Evolutionary conservation across 2,888 invertebrate species (phyloP), one percentile per base, ranked within the genome.

Genomic region (Meliscaeva auricollis): DNA sequence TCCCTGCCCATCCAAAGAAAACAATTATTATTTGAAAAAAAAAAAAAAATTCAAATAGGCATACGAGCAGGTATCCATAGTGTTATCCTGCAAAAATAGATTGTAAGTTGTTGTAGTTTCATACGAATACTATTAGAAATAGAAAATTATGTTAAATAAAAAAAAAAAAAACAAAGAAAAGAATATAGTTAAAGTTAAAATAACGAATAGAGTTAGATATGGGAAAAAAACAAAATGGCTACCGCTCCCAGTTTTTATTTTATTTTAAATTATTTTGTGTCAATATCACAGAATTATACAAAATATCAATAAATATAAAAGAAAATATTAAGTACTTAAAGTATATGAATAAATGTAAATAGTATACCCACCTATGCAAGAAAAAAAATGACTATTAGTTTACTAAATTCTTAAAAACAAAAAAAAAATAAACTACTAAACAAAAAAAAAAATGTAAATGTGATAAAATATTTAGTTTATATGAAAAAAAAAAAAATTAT

Each of bases 31-130:
- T 13, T 9, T 50, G 41, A 64, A 72, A 52, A 73, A 41, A 32
- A 64, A 72, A 52, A 73, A 41, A 32, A 69, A 4, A 41, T 26
- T 26, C 26, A 26, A 26, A 26, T 26, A 26, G 26, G 26, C 3
- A 26, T 26, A 26, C 26, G 2, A 26, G 26, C 4, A 26, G 26
- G 26, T 26, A 3, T 26, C 15, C 1, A 77, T 38, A 44, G 15
- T 60, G 46, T 56, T 38, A 30, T 38, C 17, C 44, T 52, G 15
- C 35, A 66, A 52, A 52, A 11, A 11, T 80, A 73, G 62, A 56
- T 32, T 50, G 13, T 77, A 79, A 75, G 70, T 72, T 82, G 81
- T 87, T 87, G 72, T 81, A 81, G 73, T 73, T 75, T 78, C 82
- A 46, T 75, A 82, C 66, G 52, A 72, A 41, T 75, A 75, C 70